Conservation (phyloP, 1,140 invertebrate species). For the Oreohelix idahoensis region DNA sequence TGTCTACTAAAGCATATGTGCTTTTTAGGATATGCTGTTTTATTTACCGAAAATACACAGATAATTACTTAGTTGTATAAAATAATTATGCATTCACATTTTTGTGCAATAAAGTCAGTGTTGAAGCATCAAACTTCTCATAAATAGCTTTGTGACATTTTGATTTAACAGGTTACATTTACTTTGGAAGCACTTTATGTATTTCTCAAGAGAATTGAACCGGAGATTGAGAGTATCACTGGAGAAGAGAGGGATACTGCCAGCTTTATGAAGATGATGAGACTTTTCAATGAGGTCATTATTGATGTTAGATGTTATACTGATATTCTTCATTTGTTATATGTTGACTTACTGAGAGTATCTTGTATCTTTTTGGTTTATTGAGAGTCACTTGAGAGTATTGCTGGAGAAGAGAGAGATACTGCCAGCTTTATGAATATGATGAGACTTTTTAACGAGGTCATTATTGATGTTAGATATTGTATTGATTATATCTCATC, state of each 20-base stretch:
- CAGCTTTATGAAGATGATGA: constrained; percentile 74
- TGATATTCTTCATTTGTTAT: background rate
- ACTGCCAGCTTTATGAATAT: constrained; percentile 73
- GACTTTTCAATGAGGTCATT: constrained; percentile 71
- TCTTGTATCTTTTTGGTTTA: too few species aligned
- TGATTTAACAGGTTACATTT: constrained; percentile 69
- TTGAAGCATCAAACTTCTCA: too few species aligned
- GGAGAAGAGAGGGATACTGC: constrained; percentile 72
- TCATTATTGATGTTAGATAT: constrained; percentile 31
- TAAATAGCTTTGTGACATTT: too few species aligned
- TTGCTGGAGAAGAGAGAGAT: constrained; percentile 72
- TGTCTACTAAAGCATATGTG: too few species aligned
- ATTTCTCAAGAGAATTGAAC: constrained; percentile 72
- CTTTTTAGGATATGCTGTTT: too few species aligned
- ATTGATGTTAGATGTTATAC: background rate
- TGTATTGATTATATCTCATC: background rate
- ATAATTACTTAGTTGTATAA: too few species aligned
- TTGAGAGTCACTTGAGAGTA: too few species aligned
- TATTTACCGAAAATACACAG: too few species aligned
- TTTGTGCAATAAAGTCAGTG: too few species aligned
- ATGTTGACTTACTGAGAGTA: too few species aligned
- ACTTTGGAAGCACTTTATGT: constrained; percentile 68
- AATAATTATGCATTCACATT: too few species aligned
- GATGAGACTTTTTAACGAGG: constrained; percentile 73
- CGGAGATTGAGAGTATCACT: constrained; percentile 73